Percentiles rank a stretch among this genome's conserved stretches.
These are phyloP conservation scores for Acrossocheilus fasciatus DNA, from an alignment of 2,797 vertebrate species.

Conservation along the genomic window DNA sequence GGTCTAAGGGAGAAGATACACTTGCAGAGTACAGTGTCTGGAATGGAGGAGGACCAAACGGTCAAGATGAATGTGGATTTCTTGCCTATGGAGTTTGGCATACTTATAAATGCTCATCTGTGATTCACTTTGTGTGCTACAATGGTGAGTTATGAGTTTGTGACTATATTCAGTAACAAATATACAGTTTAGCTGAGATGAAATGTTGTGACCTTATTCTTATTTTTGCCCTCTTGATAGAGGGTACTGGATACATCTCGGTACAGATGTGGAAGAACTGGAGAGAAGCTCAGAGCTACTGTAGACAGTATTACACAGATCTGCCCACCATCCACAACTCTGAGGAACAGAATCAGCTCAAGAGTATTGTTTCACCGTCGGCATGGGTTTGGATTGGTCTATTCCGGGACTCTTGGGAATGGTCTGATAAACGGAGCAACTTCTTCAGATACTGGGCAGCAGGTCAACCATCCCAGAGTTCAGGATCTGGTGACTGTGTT, in stretches of 20 bases:
- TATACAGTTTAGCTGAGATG: background rate
- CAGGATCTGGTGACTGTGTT: conserved; percentile 26
- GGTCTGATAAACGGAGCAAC: conserved; percentile 43
- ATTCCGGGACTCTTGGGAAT: conserved; percentile 38
- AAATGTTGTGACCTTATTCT: too few species aligned
- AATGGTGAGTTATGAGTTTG: conserved; percentile 9
- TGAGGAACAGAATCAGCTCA: too few species aligned
- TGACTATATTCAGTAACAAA: background rate
- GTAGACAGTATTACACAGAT: background rate
- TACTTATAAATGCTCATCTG: background rate
- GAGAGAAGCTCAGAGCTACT: conserved; percentile 9
- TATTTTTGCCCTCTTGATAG: background rate
- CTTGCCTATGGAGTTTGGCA: background rate
- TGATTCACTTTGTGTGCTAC: background rate
- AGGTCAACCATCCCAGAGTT: conserved; percentile 22
- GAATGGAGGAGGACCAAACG: background rate
- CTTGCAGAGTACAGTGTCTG: background rate
- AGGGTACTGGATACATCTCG: background rate
- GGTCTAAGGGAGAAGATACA: conserved; percentile 47
- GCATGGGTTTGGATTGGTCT: conserved; percentile 41
- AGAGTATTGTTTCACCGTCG: accelerated
- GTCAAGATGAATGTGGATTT: background rate
- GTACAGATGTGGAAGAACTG: background rate
- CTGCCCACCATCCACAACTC: background rate
- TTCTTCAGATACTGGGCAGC: conserved; percentile 42